These are phyloP conservation scores for Xestia xanthographa DNA, from an alignment of 2,888 invertebrate species.

Conservation along the genomic window DNA sequence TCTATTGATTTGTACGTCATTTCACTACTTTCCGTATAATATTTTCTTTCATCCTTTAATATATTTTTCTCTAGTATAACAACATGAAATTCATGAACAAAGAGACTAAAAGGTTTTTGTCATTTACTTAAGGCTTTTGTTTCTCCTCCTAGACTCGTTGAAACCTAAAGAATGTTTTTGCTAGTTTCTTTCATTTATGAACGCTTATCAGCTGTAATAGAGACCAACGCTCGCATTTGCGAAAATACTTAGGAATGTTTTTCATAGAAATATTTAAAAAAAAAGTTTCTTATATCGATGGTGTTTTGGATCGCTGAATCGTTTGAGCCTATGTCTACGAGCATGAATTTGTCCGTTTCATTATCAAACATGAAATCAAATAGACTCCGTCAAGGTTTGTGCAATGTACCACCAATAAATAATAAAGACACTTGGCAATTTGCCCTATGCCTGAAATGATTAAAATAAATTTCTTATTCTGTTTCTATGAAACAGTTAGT, in stretches of 20 bases:
- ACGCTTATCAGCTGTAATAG: conserved; percentile 3
- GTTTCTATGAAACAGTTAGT: conserved; percentile 29
- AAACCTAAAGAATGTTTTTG: not conserved
- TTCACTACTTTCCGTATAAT: not conserved
- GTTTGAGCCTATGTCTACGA: not conserved
- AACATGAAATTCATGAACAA: not conserved
- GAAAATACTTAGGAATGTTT: not conserved
- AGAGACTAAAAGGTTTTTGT: not conserved
- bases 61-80: not conserved
- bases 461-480: conserved; percentile 31
- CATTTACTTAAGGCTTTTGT: conserved; percentile 6
- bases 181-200: not conserved
- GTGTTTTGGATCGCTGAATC: not conserved
- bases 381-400: conserved; percentile 1
- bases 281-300: not conserved
- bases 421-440: conserved; percentile 26
- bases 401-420: not conserved
- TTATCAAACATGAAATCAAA: conserved; percentile 11
- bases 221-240: not conserved
- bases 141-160: not conserved
- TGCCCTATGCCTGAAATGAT: conserved; percentile 19
- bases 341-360: not conserved
- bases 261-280: not conserved
- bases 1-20: conserved; percentile 27
- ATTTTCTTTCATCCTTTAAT: conserved; percentile 1